Evolutionary conservation across 2,113 vertebrate genomes (phyloP), one percentile per base, ranked within the genome.

Genomic region (Sinocyclocheilus anophthalmus): DNA sequence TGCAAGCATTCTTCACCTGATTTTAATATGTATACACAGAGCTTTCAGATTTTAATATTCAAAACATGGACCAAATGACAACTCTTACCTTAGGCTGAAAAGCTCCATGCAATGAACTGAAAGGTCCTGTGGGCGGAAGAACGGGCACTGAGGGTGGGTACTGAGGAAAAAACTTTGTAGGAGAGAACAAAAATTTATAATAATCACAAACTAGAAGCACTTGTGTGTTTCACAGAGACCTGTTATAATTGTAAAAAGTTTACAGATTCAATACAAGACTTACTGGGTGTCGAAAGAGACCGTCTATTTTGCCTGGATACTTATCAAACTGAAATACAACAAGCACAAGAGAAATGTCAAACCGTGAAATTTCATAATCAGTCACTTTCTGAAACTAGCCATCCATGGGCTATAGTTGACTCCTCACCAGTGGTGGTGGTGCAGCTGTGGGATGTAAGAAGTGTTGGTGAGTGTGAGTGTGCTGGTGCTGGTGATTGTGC

Each of bases 401-500:
- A 70, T 14, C 5, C 55, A 53, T 18, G 0, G 67, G 39, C 8
- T 83, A 84, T 57, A 61, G 73, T 33, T 53, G 48, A 33, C 33
- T 55, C 84, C 93, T 93, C 91, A 97, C 96, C 96, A 97, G 94
- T 87, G 96, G 95, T 10, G 93, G 91, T 16, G 93, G 94, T 2
- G 94, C 84, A 37, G 95, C 89, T 1, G 94, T 89, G 57, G 93
- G 92, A 55, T 96, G 94, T 83, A 97, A 93, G 83, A 96, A 97
- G 94, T 97, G 97, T 94, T 97, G 97, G 92, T 98, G 97, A 22
- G 97, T 97, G 94, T 98, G 97, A 86, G 96, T 98, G 90, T 98
- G 97, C 92, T 97, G 96, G 94, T 97, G 96, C 93, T 98, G 97
- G 93, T 98, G 97, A 95, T 97, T 97, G 95, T 98, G 97, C 90